These are phyloP conservation scores for Hozukius guyotensis DNA, from an alignment of 2,797 vertebrate species.

Conservation along the genomic window DNA sequence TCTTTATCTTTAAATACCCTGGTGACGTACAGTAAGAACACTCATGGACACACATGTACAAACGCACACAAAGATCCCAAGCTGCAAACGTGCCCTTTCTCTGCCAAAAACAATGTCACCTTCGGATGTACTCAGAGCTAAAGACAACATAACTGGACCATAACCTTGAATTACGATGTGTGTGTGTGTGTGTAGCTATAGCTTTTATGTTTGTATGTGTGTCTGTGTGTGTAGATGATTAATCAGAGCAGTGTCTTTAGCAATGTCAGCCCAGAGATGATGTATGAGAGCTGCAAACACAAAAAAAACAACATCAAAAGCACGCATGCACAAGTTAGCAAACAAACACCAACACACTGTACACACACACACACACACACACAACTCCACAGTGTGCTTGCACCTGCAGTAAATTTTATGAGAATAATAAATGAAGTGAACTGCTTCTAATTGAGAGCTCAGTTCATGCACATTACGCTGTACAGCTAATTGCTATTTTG, in stretches of 20 bases:
- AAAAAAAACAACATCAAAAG: background rate
- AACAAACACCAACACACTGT: background rate
- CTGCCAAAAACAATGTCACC: conserved; percentile 42
- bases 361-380: background rate
- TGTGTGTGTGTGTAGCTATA: background rate
- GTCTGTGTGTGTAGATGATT: conserved; percentile 35
- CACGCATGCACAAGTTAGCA: background rate
- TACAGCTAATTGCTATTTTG: conserved; percentile 21
- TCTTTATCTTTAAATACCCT: background rate
- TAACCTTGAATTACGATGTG: conserved; percentile 37
- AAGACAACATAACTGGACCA: conserved; percentile 16
- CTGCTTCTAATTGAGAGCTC: conserved; percentile 30
- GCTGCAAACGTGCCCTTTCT: background rate
- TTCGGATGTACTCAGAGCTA: conserved; percentile 1
- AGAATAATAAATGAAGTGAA: conserved; percentile 29
- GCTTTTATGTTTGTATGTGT: background rate
- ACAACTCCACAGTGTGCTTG: background rate
- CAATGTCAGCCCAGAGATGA: conserved; percentile 33
- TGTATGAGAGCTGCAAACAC: conserved; percentile 17
- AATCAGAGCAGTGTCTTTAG: conserved; percentile 45
- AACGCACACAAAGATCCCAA: background rate
- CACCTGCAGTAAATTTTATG: conserved; percentile 13
- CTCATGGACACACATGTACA: background rate
- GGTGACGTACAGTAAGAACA: background rate
- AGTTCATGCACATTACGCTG: conserved; percentile 7